Evolutionary conservation across 2,113 vertebrate genomes (phyloP), one percentile per base, ranked within the genome.

Genomic region (Pomatostomus ruficeps): DNA sequence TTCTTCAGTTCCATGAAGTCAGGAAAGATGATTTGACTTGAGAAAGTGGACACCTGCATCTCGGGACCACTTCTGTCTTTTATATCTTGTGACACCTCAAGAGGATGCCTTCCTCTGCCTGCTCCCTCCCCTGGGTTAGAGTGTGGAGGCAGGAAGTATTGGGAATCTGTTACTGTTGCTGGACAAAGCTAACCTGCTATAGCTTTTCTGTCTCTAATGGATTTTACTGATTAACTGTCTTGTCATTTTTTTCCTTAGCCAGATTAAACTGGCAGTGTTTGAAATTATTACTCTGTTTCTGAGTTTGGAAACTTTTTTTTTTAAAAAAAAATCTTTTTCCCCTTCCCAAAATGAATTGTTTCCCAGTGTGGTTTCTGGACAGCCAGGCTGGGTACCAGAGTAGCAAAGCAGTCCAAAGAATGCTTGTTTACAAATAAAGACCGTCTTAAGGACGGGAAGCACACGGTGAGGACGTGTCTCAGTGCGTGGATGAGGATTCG

Each of bases 361-460:
- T 79, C 80, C 84, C 73, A 33, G 67, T 86, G 51, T 4, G 59
- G 72, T 92, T 94, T 95, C 87, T 88, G 91, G 75, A 48, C 59
- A 90, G 75, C 77, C 83, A 78, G 71, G 45, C 86, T 85, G 80
- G 65, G 55, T 77, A 86, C 63, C 81, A 67, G 85, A 67, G 83
- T 78, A 94, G 84, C 78, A 81, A 85, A 94, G 52, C 54, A 89
- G 85, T 95, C 93, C 91, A 95, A 95, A 97, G 95, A 94, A 93
- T 43, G 62, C 92, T 45, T 66, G 87, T 97, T 96, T 93, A 94
- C 89, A 95, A 80, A 72, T 85, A 68, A 29, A 82, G 74, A 8
- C 79, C 0, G 16, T 89, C 13, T 1, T 21, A n/a, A 72, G 85
- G 89, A 62, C 0, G 5, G 73, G 85, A 67, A 84, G 71, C 80